phyloP scores from a whole-genome alignment of 2,888 invertebrate genomes.

The Carabus problematicus region DNA sequence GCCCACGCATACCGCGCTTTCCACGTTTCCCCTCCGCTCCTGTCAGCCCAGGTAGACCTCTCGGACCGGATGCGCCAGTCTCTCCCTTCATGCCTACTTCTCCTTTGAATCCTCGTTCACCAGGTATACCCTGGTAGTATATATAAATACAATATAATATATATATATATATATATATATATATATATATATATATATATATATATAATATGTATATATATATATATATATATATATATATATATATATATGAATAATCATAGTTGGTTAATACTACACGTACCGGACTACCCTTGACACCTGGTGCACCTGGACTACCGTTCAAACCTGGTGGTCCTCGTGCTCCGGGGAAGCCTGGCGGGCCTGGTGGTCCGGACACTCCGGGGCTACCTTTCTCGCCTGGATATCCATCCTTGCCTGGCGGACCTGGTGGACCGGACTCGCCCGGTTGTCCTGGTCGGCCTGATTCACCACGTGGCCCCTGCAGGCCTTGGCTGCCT shows the following conservation, averaged over 20 bases:
- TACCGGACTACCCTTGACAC: conserved; percentile 78
- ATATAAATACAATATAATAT: conserved; percentile 7
- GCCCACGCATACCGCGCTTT: conserved; percentile 79
- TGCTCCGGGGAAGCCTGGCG: conserved; percentile 84
- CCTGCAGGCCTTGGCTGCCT: conserved; percentile 83
- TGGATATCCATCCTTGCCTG: conserved; percentile 81
- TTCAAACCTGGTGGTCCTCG: conserved; percentile 78
- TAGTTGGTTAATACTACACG: too few relatives aligned
- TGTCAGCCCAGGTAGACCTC: conserved; percentile 76
- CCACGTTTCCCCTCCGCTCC: conserved; percentile 85
- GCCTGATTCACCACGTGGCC: conserved; percentile 81
- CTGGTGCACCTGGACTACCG: conserved; percentile 77
- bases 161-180: neutral
- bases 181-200: conserved; percentile 10
- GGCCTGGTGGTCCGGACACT: conserved; percentile 72
- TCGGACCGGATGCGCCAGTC: conserved; percentile 72
- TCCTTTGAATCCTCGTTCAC: conserved; percentile 83
- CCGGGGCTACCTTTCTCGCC: conserved; percentile 85
- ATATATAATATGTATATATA: neutral
- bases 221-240: neutral
- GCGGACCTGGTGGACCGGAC: conserved; percentile 73
- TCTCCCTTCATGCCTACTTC: conserved; percentile 81
- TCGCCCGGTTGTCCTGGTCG: conserved; percentile 80
- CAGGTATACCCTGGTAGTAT: conserved; percentile 70
- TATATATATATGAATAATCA: conserved; percentile 7